A percentile compares a stretch with the other conserved stretches of the same genome.
Evolutionary conservation across 2,113 vertebrate genomes (phyloP).

Genomic region (Pangasianodon gigas): DNA sequence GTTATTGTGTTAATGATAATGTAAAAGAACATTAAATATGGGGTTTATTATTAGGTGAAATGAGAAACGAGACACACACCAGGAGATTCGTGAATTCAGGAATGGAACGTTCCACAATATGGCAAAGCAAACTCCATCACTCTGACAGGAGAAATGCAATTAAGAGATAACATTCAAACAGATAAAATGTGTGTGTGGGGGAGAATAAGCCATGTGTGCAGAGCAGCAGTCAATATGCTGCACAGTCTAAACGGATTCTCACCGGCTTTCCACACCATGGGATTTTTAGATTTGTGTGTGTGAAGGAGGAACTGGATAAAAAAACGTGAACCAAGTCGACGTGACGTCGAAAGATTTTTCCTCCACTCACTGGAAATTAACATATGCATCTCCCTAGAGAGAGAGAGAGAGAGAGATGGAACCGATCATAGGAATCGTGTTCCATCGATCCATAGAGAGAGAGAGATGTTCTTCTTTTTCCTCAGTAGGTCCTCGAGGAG

Average conservation of each 20-base stretch:
- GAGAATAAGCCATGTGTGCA: neutral
- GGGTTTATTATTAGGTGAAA: neutral
- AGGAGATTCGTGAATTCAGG: neutral
- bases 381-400: neutral
- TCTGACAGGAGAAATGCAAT: slow-evolving; percentile 4
- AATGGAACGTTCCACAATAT: neutral
- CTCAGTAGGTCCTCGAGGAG: neutral
- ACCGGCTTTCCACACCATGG: neutral
- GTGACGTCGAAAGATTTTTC: neutral
- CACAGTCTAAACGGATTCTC: neutral
- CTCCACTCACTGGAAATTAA: neutral
- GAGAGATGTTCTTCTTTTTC: neutral
- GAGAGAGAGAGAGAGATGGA: neutral
- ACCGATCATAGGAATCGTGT: neutral
- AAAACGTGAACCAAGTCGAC: neutral
- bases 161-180: slow-evolving; percentile 38
- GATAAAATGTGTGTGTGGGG: neutral
- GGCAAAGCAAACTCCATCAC: slow-evolving; percentile 2
- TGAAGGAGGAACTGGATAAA: neutral
- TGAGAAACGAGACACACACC: neutral
- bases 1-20: neutral
- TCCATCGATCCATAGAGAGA: neutral
- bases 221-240: neutral
- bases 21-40: neutral
- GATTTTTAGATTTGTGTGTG: neutral